Evolutionary conservation across 2,888 invertebrate species (phyloP).

Genomic region (Dryobotodes eremita): DNA sequence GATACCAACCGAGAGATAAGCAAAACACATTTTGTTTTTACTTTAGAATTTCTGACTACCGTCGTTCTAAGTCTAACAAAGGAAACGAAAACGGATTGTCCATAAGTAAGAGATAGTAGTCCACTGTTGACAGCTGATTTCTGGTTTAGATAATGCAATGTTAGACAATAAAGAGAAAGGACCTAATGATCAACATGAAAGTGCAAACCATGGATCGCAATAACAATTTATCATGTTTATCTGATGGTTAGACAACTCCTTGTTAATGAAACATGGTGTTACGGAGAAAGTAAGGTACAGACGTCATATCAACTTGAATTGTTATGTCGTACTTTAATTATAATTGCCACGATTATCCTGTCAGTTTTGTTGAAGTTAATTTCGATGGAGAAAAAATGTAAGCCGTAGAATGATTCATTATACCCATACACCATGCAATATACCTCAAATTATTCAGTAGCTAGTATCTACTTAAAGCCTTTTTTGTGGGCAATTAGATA

Average conservation of each 20-base stretch:
- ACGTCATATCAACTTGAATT: slow-evolving; percentile 39
- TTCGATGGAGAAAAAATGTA: slow-evolving; percentile 17
- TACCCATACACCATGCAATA: background rate
- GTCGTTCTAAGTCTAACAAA: slow-evolving; percentile 26
- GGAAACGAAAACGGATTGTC: slow-evolving; percentile 29
- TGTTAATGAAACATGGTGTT: slow-evolving; percentile 73
- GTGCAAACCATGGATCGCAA: slow-evolving; percentile 73
- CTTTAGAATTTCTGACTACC: slow-evolving; percentile 7
- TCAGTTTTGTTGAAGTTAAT: slow-evolving; percentile 45
- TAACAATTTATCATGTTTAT: slow-evolving; percentile 82
- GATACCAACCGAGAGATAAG: slow-evolving; percentile 40
- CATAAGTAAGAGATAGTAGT: slow-evolving; percentile 45
- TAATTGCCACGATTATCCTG: slow-evolving; percentile 61
- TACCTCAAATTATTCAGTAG: slow-evolving; percentile 24
- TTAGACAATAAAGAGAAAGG: slow-evolving; percentile 79
- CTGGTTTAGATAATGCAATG: slow-evolving; percentile 62
- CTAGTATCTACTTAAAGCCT: background rate
- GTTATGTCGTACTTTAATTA: slow-evolving; percentile 37
- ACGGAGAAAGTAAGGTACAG: slow-evolving; percentile 68
- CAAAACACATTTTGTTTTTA: slow-evolving; percentile 36
- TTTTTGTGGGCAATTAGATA: background rate
- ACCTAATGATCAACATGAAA: slow-evolving; percentile 74
- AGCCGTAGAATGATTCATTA: slow-evolving; percentile 31
- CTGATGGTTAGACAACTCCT: slow-evolving; percentile 75
- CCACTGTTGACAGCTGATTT: slow-evolving; percentile 61